Evolutionary conservation across 2,113 vertebrate species (phyloP), one percentile per base, ranked within the genome.

Genomic region (Climacteris rufus): DNA sequence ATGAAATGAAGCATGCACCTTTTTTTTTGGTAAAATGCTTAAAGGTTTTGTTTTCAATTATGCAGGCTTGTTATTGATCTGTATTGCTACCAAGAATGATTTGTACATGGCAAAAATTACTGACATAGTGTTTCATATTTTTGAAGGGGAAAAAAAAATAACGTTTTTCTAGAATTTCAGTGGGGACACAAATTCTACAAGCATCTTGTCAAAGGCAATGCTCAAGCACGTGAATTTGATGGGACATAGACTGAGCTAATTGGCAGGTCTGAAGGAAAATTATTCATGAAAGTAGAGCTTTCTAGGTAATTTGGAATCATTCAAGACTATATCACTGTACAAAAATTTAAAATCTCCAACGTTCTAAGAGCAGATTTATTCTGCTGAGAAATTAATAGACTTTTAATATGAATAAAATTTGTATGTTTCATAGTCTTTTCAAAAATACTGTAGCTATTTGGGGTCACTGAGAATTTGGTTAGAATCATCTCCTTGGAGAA

Each of bases 1-100:
- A 27, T 0, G 0, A 14, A 80, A 81, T 3, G 2, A 80, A 6
- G 1, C 13, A n/a, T 6, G 1, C 33, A 40, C 2, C 4, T 19
- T 65, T 81, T 65, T 81, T 33, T 57, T 40, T 57, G 15, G 3
- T 14, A 63, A 87, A 78, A 52, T 52, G 0, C 0, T 42, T 56
- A 47, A 42, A 66, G 3, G 1, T 17, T 85, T 60, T 59, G 2
- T 64, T 56, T 75, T 68, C 45, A 63, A 54, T 65, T 77, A 71
- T 27, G 23, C 7, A 79, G 20, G 27, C 18, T 59, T 63, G 3
- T 45, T 63, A n/a, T 69, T 49, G 53, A 50, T 31, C 31, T 52
- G 1, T 47, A 24, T 27, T 31, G 3, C 42, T 66, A 35, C 0
- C 2, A 63, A 52, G 23, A 74, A 53, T n/a, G 0, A 47, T 28